Evolutionary conservation across 2,113 vertebrate genomes (phyloP).

Genomic region (Fregetta grallaria): DNA sequence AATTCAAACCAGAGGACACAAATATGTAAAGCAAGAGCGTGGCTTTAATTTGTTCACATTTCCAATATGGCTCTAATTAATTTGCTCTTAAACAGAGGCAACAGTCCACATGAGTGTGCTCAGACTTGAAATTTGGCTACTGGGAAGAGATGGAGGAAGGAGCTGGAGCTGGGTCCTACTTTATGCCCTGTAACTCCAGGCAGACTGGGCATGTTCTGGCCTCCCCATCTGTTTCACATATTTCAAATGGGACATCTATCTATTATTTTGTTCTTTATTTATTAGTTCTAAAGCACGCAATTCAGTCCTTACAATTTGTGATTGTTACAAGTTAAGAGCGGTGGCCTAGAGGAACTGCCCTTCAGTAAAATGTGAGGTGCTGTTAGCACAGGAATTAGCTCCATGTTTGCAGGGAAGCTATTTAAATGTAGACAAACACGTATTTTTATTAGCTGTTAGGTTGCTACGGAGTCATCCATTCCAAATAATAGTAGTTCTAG

Average conservation of each 20-base stretch:
- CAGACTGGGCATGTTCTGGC: background rate
- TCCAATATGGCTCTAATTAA: background rate
- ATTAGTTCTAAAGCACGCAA: background rate
- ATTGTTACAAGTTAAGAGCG: background rate
- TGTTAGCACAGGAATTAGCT: background rate
- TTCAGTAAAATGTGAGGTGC: background rate
- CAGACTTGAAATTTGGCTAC: background rate
- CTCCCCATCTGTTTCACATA: background rate
- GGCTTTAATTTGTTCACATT: background rate
- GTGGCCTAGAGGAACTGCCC: background rate
- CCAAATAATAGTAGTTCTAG: background rate
- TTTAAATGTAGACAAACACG: background rate
- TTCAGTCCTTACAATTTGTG: background rate
- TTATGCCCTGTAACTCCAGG: background rate
- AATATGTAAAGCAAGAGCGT: background rate
- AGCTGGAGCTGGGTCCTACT: background rate
- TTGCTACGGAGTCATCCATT: background rate
- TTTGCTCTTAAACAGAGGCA: background rate
- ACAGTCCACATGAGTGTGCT: background rate
- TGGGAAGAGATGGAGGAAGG: background rate
- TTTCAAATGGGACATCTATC: background rate
- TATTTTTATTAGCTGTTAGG: background rate
- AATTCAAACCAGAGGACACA: background rate
- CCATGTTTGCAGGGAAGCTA: background rate
- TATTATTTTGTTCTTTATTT: background rate